Conservation (phyloP, 2,113 vertebrate species). For the Myrmecophaga tridactyla region DNA sequence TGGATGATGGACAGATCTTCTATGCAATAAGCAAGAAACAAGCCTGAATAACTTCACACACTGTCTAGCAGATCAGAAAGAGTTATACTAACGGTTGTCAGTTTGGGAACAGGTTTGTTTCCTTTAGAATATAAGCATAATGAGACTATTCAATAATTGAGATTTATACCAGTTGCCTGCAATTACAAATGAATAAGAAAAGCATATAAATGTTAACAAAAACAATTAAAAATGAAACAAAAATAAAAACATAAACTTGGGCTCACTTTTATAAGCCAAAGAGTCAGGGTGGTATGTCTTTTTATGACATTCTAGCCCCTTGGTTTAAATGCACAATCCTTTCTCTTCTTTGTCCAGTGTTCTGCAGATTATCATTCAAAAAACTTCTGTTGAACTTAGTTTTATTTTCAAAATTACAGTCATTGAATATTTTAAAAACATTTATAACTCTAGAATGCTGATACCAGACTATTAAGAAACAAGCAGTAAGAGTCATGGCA, state of each 20-base stretch:
- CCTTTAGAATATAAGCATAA: constrained; percentile 39
- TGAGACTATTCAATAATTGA: constrained; percentile 49
- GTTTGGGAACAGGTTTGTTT: background rate
- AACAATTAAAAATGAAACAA: background rate
- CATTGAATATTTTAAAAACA: background rate
- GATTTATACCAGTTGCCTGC: background rate
- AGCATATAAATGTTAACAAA: background rate
- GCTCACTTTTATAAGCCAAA: background rate
- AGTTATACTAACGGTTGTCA: background rate
- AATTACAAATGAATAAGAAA: background rate
- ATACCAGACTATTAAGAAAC: background rate
- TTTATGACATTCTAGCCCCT: background rate
- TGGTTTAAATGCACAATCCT: background rate
- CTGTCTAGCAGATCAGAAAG: background rate
- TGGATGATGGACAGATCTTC: background rate
- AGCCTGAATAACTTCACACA: constrained; percentile 64
- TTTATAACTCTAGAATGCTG: background rate
- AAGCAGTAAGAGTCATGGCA: background rate
- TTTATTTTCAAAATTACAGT: background rate
- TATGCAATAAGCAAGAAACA: constrained; percentile 54
- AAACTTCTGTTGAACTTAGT: background rate
- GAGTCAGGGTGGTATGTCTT: background rate
- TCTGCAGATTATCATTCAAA: background rate
- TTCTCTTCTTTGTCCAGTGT: background rate
- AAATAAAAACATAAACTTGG: background rate